Evolutionary conservation across 2,113 vertebrate species (phyloP).

Genomic region (Odontophorus gujanensis): DNA sequence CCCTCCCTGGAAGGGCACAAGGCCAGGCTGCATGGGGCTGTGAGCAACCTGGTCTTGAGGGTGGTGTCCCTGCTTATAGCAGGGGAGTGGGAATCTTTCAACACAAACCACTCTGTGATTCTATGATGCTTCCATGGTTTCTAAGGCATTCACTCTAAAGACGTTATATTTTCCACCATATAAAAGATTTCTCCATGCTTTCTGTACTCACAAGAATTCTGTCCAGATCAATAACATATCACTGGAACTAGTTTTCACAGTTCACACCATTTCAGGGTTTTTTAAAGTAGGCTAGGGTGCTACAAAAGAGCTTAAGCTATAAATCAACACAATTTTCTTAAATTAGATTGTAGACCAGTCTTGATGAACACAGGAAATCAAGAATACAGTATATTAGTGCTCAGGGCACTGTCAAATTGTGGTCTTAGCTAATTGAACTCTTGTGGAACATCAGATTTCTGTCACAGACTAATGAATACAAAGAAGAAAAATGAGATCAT

Average conservation of each 20-base stretch:
- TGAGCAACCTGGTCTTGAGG: no score
- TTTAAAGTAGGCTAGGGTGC: not conserved
- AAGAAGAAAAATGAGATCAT: not conserved
- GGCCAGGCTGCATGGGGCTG: no score
- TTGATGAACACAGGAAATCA: not conserved
- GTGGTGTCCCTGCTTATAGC: no score
- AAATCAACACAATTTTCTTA: not conserved
- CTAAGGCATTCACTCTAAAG: not conserved
- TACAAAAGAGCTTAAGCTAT: not conserved
- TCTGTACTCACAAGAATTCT: not conserved
- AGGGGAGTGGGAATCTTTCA: no score
- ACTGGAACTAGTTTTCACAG: not conserved
- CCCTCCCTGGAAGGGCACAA: no score
- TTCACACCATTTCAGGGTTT: not conserved
- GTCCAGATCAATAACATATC: not conserved
- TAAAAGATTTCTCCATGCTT: not conserved
- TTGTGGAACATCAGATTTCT: not conserved
- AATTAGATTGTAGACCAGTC: not conserved
- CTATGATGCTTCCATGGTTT: no score
- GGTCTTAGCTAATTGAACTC: not conserved
- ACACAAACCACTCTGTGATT: no score
- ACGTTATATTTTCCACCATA: not conserved
- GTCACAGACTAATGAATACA: not conserved
- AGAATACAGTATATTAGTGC: rapidly evolving
- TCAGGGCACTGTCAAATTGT: not conserved